Base-by-base conservation (phyloP, 2,888 invertebrate species). In the Parnassius orleans region DNA sequence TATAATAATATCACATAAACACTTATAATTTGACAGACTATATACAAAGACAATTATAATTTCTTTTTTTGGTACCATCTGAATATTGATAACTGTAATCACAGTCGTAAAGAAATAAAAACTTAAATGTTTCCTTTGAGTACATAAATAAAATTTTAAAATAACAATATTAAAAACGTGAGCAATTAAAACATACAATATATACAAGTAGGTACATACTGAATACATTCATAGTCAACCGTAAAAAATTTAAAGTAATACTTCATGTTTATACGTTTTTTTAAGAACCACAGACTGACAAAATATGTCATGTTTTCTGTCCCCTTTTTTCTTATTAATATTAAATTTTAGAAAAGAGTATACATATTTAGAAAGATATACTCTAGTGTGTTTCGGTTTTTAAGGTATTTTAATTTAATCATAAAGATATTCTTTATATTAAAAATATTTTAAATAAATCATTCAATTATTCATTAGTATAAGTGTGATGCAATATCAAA, bases 1-100 rank as follows among this genome's bases (percentile, higher is more conserved):
- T 89, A 88, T 80, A 84, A 61, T 87, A 89, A 87, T 90, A 90
- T 90, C 90, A 90, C 90, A 90, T 90, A 88, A 88, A 90, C 88
- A 90, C 86, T 87, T 81, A 88, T 84, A 87, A 87, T 90, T 89
- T 90, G 75, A 85, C 85, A 87, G 75, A 86, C 79, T 90, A 88
- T 87, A 79, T 88, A 89, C 86, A 90, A 78, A 84, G 71, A 85
- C 73, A 80, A 76, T 79, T 75, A 54, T 43, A 53, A 72, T 72
- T 60, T 56, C 73, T 67, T 68, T 79, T 81, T 84, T 86, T 84
- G 86, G 85, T 88, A 84, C 83, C 80, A 76, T 80, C 80, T 79
- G 76, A 83, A 75, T 75, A 78, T 72, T 67, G 74, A 78, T 73
- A 78, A 81, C 80, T 77, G 81, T 81, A 77, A 82, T 81, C 79